Base-by-base conservation (phyloP, 1,140 invertebrate genomes). In the Steinernema feltiae region DNA sequence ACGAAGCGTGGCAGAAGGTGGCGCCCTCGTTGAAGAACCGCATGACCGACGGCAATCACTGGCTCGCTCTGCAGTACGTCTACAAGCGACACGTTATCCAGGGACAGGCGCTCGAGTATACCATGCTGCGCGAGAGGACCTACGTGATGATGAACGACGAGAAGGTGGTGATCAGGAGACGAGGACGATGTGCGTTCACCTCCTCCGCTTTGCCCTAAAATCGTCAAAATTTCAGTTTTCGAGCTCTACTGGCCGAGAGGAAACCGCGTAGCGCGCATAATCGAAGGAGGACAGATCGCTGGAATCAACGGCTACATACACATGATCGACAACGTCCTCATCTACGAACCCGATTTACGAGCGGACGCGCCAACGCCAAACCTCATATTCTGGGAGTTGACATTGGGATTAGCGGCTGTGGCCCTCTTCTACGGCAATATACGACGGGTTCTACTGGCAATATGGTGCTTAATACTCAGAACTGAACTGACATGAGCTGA, bases 1-100 rank as follows among this genome's bases (percentile, higher is more conserved):
- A 97, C 82, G 90, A 91, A 78, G 94, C 94, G 15, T 97, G 88
- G 88, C 77, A 82, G 3, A 84, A 87, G 69, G 82, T 84, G 7
- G 18, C 84, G 15, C 81, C 80, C 1, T 32, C 84, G 15, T 35
- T 85, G 29, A 76, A 70, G 29, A 73, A 75, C 69, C 48, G 77
- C 48, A 83, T 85, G 79, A 75, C 63, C 21, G 84, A 85, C 74
- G 84, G 85, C 32, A 81, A 86, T 41, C 84, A 85, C 71, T 84
- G 84, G 78, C 82, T 82, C 48, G 85, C 84, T 0, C 72, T 85
- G 24, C 84, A 85, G 48, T 85, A 85, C 76, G 84, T 85, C 17
- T 86, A 84, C 69, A 85, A 85, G 24, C 31, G 84, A 21, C 84
- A 85, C 72, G 48, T 85, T 46, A 30, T 85, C 17, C 85, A 85